A percentile compares a stretch with the other conserved stretches of the same genome.
Evolutionary conservation across 2,888 invertebrate species (phyloP).

Genomic region (Crioceris asparagi): DNA sequence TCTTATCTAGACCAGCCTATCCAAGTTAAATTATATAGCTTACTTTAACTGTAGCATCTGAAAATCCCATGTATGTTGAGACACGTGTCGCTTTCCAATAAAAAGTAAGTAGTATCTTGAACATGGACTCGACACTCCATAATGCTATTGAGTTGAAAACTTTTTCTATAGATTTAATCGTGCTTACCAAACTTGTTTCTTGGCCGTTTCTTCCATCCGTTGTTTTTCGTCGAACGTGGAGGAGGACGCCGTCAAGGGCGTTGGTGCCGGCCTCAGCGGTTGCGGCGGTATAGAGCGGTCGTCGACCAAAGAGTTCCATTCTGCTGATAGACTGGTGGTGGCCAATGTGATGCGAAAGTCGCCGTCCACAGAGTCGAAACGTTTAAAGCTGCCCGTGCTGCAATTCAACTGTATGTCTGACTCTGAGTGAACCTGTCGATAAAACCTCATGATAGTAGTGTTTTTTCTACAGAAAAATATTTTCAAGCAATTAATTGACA

Average conservation of each 20-base stretch:
- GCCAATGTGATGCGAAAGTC: slow-evolving; percentile 43
- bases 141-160: no score
- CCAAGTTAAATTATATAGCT: no score
- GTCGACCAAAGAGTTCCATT: slow-evolving; percentile 24
- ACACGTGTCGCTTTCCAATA: no score
- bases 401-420: slow-evolving; percentile 51
- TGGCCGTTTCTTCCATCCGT: neutral
- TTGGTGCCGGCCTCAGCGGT: slow-evolving; percentile 52
- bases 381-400: slow-evolving; percentile 52
- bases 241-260: slow-evolving; percentile 22
- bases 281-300: slow-evolving; percentile 49
- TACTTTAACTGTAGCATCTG: no score
- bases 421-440: slow-evolving; percentile 49
- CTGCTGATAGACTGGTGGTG: slow-evolving; percentile 32
- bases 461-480: no score
- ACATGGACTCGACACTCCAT: no score
- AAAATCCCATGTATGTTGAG: no score
- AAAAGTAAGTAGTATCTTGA: no score
- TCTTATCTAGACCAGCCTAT: no score
- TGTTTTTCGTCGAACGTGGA: slow-evolving; percentile 10
- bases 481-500: no score
- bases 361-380: slow-evolving; percentile 52
- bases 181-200: slow-evolving; percentile 13
- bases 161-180: neutral
- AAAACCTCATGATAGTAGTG: no score